Percentiles rank a stretch among this genome's conserved stretches.
Evolutionary conservation across 2,797 vertebrate species (phyloP).

Genomic region (Moxostoma hubbsi): DNA sequence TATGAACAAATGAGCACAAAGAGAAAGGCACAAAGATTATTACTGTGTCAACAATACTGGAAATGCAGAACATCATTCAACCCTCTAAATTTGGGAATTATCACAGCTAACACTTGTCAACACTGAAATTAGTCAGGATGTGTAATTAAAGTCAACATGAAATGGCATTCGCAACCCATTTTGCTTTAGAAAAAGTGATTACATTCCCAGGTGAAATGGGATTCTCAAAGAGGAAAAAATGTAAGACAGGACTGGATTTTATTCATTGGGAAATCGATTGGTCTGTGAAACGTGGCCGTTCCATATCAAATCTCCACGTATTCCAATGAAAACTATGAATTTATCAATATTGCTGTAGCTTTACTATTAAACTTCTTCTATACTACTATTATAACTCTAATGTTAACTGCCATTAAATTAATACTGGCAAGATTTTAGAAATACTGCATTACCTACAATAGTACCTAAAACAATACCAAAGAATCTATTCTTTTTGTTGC

Average conservation of each 20-base stretch:
- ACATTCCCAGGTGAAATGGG: too few relatives aligned
- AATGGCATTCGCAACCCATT: neutral
- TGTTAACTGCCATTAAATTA: too few relatives aligned
- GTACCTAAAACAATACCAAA: neutral
- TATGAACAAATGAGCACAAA: constrained; percentile 1
- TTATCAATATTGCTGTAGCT: neutral
- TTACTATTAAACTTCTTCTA: too few relatives aligned
- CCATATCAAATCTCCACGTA: too few relatives aligned
- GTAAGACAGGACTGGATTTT: too few relatives aligned
- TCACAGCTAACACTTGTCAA: neutral
- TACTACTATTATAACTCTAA: too few relatives aligned
- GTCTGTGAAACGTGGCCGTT: too few relatives aligned
- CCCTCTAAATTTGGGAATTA: constrained; percentile 14
- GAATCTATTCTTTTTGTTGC: neutral
- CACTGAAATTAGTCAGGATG: constrained; percentile 2
- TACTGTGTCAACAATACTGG: neutral
- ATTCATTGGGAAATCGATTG: too few relatives aligned
- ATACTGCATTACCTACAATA: too few relatives aligned
- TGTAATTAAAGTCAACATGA: constrained; percentile 42
- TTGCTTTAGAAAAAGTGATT: neutral
- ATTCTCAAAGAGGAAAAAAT: too few relatives aligned
- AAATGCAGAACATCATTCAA: constrained; percentile 13
- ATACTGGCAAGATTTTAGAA: too few relatives aligned
- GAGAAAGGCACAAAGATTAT: constrained; percentile 47
- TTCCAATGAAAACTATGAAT: neutral